Base-by-base conservation (phyloP, 1,140 invertebrate species). In the Penaeus japonicus region DNA sequence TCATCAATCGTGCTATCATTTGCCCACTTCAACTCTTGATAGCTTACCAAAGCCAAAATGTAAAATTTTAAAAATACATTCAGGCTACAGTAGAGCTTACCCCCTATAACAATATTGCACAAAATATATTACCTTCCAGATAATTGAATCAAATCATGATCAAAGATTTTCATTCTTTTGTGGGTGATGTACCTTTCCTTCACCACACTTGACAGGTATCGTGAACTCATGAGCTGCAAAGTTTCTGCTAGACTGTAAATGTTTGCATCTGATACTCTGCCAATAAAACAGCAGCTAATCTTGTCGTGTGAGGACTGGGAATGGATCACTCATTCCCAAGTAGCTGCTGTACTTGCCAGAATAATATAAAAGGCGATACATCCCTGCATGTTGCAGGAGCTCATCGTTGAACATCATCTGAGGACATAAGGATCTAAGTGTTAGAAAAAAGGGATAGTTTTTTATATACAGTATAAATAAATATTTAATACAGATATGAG, bases 291-390 rank as follows among this genome's bases (percentile, higher is more conserved):
- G 35, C 15, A 30, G 70, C 70, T 32, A 27, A 73, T 35, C 27
- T 12, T 83, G 87, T 18, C 65, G 22, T 47, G 47, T 47, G 1
- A 87, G 59, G 12, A 89, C 90, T 39, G 79, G 83, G 85, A 90
- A 90, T 24, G 90, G 87, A 22, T 90, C 90, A 85, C 90, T 90
- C 88, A 90, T 89, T 59, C 90, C 90, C 22, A 90, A 85, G 27
- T 87, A 90, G 54, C 80, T 84, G 84, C 39, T 78, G 87, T 90
- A 89, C 57, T 89, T 89, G 22, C 83, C 79, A 18, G 90, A 90
- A 65, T 89, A 84, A 35, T 84, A 90, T 10, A 89, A 35, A 4
- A 90, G 81, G 5, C 87, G 82, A 59, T 90, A 90, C 87, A 85
- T 84, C n/a, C 90, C 90, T 53, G 86, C 65, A n/a, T 87, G 79